Evolutionary conservation across 1,140 invertebrate species (phyloP).

Genomic region (Pseudomyrmex pallidus): DNA sequence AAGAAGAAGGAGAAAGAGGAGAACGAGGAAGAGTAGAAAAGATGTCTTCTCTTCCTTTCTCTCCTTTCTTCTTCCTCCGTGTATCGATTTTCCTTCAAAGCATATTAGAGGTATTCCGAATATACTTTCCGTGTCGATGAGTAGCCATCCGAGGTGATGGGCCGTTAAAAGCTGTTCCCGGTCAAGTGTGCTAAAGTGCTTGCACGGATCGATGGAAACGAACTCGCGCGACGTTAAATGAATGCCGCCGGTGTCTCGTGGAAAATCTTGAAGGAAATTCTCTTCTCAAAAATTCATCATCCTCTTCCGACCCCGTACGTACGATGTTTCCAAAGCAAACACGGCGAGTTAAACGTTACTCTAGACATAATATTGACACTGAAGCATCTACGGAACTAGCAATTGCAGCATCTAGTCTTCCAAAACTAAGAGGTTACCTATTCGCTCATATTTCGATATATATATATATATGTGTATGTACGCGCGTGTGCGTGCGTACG

Average conservation of each 20-base stretch:
- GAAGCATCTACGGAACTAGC: constrained; percentile 39
- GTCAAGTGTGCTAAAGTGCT: constrained; percentile 76
- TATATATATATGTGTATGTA: not conserved
- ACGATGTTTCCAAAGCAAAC: constrained; percentile 48
- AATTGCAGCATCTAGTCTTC: constrained; percentile 30
- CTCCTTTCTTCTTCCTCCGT: constrained; percentile 23
- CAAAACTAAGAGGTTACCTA: not conserved
- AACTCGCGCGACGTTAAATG: constrained; percentile 71
- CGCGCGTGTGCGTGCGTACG: not conserved
- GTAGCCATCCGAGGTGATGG: constrained; percentile 77
- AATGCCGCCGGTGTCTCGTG: constrained; percentile 45
- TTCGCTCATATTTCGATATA: not conserved
- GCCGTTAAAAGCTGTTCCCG: constrained; percentile 75
- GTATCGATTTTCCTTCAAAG: constrained; percentile 74
- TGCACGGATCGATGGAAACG: constrained; percentile 70
- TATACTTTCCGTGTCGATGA: constrained; percentile 78
- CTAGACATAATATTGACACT: constrained; percentile 49
- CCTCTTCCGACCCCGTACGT: constrained; percentile 24
- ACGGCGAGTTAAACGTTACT: constrained; percentile 51
- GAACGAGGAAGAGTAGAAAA: too few relatives aligned
- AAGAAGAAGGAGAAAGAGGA: too few relatives aligned
- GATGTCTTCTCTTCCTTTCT: not conserved
- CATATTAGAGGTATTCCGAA: constrained; percentile 75
- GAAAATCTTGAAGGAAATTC: constrained; percentile 63
- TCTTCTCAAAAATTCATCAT: constrained; percentile 55